Conservation (phyloP, 2,113 vertebrate species). For the Falco punctatus region DNA sequence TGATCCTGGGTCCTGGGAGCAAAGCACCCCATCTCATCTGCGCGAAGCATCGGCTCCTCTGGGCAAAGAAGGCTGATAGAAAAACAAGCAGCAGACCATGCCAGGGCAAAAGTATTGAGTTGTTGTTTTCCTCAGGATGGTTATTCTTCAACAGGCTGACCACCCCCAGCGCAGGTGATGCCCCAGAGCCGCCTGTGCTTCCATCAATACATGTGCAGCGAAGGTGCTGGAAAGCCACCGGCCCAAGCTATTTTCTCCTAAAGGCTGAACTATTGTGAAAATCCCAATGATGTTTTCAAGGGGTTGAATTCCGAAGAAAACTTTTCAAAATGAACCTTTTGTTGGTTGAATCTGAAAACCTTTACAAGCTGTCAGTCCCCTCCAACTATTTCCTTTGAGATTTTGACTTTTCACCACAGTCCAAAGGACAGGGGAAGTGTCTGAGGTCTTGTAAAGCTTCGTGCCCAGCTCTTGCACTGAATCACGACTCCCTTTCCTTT, state of each 20-base stretch:
- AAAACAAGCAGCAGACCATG: not conserved
- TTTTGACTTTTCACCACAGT: not conserved
- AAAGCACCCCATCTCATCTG: not conserved
- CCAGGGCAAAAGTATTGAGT: not conserved
- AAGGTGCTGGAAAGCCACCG: not conserved
- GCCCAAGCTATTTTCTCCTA: not conserved
- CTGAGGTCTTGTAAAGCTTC: not conserved
- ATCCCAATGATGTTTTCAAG: not conserved
- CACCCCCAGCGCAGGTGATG: rapidly evolving
- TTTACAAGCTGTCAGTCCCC: not conserved
- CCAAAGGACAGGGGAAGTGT: not conserved
- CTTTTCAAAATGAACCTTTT: not conserved
- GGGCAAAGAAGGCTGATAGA: not conserved
- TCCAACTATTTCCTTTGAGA: not conserved
- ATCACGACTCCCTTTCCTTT: not conserved
- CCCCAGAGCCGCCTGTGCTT: rapidly evolving
- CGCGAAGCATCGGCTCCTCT: rapidly evolving
- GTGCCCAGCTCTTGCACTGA: not conserved
- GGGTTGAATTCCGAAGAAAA: not conserved
- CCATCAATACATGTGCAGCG: rapidly evolving
- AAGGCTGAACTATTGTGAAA: not conserved
- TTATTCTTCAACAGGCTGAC: not conserved
- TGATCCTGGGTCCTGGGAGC: rapidly evolving
- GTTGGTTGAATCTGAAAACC: not conserved
- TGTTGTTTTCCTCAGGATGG: not conserved